Evolutionary conservation across 2,113 vertebrate genomes (phyloP).

Genomic region (Ageneiosus marmoratus): DNA sequence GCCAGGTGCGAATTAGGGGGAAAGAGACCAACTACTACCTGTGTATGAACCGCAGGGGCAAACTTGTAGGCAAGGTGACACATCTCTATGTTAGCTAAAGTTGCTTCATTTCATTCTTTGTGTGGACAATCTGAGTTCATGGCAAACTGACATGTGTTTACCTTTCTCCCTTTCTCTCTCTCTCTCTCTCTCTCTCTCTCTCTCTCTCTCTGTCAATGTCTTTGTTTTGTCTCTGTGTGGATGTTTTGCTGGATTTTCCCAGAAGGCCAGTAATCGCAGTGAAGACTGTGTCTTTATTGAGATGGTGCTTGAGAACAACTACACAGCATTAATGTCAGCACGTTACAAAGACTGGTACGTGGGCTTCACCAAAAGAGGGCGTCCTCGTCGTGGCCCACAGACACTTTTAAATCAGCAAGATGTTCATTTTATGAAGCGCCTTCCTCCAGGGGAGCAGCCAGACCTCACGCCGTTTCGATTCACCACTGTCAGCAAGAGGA

Average conservation of each 20-base stretch:
- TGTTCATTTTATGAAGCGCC: conserved; percentile 81
- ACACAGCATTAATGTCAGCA: conserved; percentile 80
- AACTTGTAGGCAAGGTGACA: conserved; percentile 80
- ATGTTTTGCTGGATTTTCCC: conserved; percentile 56
- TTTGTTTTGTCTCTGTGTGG: conserved; percentile 54
- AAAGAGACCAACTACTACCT: conserved; percentile 80
- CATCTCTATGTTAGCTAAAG: conserved; percentile 32
- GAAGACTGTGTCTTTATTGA: conserved; percentile 80
- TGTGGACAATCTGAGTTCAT: conserved; percentile 14
- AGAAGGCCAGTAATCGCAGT: conserved; percentile 77
- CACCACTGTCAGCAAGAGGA: conserved; percentile 77
- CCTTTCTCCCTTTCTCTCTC: conserved; percentile 55
- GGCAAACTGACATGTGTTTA: conserved; percentile 30
- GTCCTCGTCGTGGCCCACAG: conserved; percentile 73
- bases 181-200: conserved; percentile 54
- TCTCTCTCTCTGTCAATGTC: conserved; percentile 62
- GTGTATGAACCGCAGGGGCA: conserved; percentile 80
- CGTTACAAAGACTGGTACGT: conserved; percentile 78
- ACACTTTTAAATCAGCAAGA: conserved; percentile 79
- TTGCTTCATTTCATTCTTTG: conserved; percentile 54
- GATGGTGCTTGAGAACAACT: conserved; percentile 82
- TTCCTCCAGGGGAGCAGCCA: conserved; percentile 75
- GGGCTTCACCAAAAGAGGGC: conserved; percentile 78
- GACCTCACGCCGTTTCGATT: conserved; percentile 77
- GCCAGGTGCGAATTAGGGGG: conserved; percentile 81